Base-by-base conservation (phyloP, 2,797 vertebrate species). In the Erpetoichthys calabaricus region DNA sequence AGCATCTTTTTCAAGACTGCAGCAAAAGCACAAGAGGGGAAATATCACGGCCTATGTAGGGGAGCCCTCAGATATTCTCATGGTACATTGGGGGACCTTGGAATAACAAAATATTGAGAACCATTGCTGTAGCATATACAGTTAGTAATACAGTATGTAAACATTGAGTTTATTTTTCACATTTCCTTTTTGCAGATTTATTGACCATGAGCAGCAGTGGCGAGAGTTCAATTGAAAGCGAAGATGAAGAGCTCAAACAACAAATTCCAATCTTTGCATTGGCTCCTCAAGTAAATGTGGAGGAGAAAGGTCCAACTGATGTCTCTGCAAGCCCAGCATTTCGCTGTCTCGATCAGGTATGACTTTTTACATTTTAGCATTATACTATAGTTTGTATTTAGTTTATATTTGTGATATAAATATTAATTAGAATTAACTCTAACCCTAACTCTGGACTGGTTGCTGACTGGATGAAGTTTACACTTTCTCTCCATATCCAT, bases 341-440 rank as follows among this genome's bases (percentile, higher is more conserved):
- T 67, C 80, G 85, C 57, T 83, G 56, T 56, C 71, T 97, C n/a
- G 79, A 95, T 66, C 84, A 94, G 92, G 93, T 97, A 86, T 45
- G 42, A 10, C 5, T 7, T 54, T 42, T 10, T 25, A 25, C 2
- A 25, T 25, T 60, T 55, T 55, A 42, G 7, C 45, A 44, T 25
- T 25, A 25, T 25, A 25, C 25, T 25, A 25, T 25, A 25, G 25
- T 25, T 25, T 25, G 25, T 25, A 25, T 25, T 25, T 25, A 25
- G 25, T 25, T 25, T 25, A 25, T 25, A 25, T 25, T 25, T 25
- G 25, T 25, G 25, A 25, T 25, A 25, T 25, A 25, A 25, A 25
- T 25, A 25, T 25, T 25, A 25, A 2, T 25, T 25, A 25, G 2
- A 25, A 25, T 25, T 25, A 25, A 25, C 25, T 25, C 25, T 25